Evolutionary conservation across 2,113 vertebrate species (phyloP), one percentile per base, ranked within the genome.

Genomic region (Glaucidium brasilianum): DNA sequence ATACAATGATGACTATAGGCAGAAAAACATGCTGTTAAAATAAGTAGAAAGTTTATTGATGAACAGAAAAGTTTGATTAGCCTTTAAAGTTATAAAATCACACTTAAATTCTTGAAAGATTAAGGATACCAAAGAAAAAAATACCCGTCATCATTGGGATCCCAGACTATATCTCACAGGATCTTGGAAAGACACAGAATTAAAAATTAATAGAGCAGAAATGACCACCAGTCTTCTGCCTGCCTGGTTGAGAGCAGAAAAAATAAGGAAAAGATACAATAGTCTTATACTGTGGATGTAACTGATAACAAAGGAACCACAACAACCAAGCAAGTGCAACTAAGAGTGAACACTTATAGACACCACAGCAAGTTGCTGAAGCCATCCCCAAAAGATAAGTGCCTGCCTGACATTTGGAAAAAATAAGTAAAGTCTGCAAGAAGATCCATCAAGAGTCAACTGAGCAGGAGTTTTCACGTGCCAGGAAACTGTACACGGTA

Each of bases 381-480:
- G 11, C 18, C 37, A n/a, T 37, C 27, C 13, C 30, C n/a, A 75
- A 85, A 81, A 66, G 9, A 5, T 21, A 53, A 66, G n/a, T 41
- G 11, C 1, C 8, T 86, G 30, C 19, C 37, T 68, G 47, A 23
- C 11, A 29, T 58, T 18, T 35, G 14, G 45, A n/a, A 76, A 43
- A 53, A 53, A 43, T 14, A 76, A 60, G 1, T 19, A 68, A 95
- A 45, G 7, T 4, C 26, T 93, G 9, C 11, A 53, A 90, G 29
- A 66, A 77, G 17, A 10, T 78, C 32, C 12, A 71, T 67, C 41
- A 81, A n/a, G 37, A 45, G 14, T 43, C 50, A 83, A 9, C 8
- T 29, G 34, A 62, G 15, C 18, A 35, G 21, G 5, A 72, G 5
- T 10, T 71, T 74, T 77, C 34, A 53, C 0, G 0, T 67, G 37